Base-by-base conservation (phyloP, 2,888 invertebrate species). In the Rhimphoctona megacephalus region DNA sequence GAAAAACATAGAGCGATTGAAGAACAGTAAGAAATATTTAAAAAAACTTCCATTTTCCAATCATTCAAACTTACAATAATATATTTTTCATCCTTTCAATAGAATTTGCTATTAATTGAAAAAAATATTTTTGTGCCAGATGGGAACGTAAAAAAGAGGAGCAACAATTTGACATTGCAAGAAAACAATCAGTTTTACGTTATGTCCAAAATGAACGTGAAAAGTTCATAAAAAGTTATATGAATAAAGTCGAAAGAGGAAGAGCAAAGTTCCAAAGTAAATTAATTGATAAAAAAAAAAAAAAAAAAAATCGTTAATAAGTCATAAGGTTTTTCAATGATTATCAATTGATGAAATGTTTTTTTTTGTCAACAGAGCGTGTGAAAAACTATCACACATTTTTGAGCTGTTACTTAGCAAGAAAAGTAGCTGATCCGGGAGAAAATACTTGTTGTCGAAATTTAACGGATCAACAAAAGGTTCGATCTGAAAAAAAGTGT, bases 211-310 rank as follows among this genome's bases (percentile, higher is more conserved):
- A 87, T 30, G 87, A 89, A 61, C 89, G 92, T 2, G 74, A 87
- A 66, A 83, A 88, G 43, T 91, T 90, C 81, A 90, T 93, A 66
- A 30, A 90, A 69, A 66, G 87, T n/a, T 93, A 93, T 61, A 91
- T 90, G 61, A 83, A 88, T n/a, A 92, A 91, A 87, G 86, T 93
- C 6, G 72, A 90, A 6, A 89, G 77, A 39, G 90, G 90, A 78
- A 84, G 90, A n/a, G 43, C 83, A 19, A 89, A 87, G 80, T 89
- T 92, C 82, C 54, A 90, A 88, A 88, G 93, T 93, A 90, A 74
- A 67, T 70, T 39, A 7, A 39, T 57, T 83, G 9, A 25, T 61
- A 7, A 22, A 5, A 22, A 22, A 57, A 22, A 43, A 39, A 77
- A 49, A 66, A 19, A n/a, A 49, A n/a, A 14, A 69, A 17, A 39